Conservation (phyloP, 2,113 vertebrate species). For the Cynopterus brachyotis region DNA sequence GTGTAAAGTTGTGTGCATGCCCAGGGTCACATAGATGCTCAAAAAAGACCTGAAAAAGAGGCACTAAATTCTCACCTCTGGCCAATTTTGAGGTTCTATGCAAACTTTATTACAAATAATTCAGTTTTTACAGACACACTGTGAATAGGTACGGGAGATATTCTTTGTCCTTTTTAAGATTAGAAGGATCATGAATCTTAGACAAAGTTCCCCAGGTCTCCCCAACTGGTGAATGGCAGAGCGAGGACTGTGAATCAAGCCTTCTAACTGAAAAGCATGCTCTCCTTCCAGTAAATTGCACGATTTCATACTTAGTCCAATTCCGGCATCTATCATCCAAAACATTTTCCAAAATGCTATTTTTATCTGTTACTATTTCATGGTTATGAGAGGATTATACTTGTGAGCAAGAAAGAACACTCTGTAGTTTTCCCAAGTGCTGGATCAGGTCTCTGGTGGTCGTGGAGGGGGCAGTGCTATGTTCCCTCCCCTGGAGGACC, state of each 20-base stretch:
- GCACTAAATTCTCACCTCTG: neutral
- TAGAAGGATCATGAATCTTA: neutral
- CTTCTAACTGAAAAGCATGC: neutral
- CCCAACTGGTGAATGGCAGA: neutral
- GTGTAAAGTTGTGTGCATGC: neutral
- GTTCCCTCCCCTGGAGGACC: neutral
- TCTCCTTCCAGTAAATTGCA: neutral
- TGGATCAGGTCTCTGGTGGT: neutral
- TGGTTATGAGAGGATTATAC: neutral
- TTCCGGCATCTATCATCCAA: neutral
- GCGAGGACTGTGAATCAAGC: neutral
- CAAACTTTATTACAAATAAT: neutral
- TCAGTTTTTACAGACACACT: neutral
- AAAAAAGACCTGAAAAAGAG: neutral
- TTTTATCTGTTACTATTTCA: neutral
- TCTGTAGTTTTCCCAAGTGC: neutral
- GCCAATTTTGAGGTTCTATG: neutral
- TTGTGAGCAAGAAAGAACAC: constrained; percentile 3
- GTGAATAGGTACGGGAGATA: neutral
- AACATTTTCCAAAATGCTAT: constrained; percentile 1
- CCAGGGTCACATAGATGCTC: neutral
- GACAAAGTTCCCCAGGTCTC: neutral
- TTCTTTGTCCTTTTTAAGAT: neutral
- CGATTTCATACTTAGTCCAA: neutral
- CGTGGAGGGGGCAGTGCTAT: neutral